A percentile compares a stretch with the other conserved stretches of the same genome.
Conservation (phyloP, 2,888 invertebrate genomes). For the Cremastobaeus sp. region DNA sequence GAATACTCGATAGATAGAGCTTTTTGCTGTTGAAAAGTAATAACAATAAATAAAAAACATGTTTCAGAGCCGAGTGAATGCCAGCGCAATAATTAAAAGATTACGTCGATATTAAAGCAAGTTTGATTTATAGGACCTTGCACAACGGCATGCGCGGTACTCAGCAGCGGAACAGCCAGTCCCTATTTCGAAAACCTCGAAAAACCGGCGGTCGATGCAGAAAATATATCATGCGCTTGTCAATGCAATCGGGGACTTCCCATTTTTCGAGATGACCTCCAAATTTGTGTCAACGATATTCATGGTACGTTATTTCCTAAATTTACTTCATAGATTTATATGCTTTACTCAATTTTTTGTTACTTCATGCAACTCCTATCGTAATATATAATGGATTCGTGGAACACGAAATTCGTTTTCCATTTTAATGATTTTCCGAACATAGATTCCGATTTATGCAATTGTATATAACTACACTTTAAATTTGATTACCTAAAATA, state of each 20-base stretch:
- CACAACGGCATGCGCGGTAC: constrained; percentile 83
- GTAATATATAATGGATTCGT: not conserved
- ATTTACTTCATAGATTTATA: too few relatives aligned
- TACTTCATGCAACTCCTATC: not conserved
- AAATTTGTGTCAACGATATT: constrained; percentile 91
- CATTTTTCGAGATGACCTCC: constrained; percentile 90
- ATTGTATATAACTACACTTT: too few relatives aligned
- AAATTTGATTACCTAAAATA: too few relatives aligned
- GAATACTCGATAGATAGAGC: too few relatives aligned
- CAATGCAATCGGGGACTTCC: constrained; percentile 87
- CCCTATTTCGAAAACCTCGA: constrained; percentile 79
- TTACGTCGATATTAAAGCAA: too few relatives aligned
- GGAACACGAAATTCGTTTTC: too few relatives aligned
- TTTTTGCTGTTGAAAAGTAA: too few relatives aligned
- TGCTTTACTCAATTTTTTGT: not conserved
- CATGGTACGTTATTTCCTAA: constrained; percentile 81
- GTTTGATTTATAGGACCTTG: constrained; percentile 72
- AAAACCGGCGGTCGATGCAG: constrained; percentile 72
- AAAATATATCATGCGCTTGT: constrained; percentile 83
- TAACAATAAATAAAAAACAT: too few relatives aligned
- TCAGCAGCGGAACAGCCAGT: constrained; percentile 84
- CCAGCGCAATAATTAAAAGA: not conserved
- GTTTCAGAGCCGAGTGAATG: too few relatives aligned
- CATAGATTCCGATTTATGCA: too few relatives aligned
- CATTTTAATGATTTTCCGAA: too few relatives aligned